Conservation (phyloP, 1,140 invertebrate species). For the Colletes gigas region DNA sequence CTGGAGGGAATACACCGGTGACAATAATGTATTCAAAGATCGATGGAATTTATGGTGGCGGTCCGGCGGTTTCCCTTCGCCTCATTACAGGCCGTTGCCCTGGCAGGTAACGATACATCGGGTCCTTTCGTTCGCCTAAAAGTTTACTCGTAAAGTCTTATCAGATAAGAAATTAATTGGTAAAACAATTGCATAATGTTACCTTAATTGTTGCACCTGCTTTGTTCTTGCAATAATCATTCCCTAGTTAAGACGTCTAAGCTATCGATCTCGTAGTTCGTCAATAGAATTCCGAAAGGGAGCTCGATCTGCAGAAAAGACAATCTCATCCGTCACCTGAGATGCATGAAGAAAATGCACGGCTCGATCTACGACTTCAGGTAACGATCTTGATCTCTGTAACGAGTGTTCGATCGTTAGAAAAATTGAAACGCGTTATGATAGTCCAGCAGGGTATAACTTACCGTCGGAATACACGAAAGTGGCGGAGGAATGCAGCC, state of each 20-base stretch:
- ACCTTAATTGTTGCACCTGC: too few relatives aligned
- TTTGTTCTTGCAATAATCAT: too few relatives aligned
- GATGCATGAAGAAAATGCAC: slow-evolving; percentile 91
- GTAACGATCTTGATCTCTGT: slow-evolving; percentile 75
- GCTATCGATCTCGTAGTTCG: slow-evolving; percentile 82
- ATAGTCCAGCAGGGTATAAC: slow-evolving; percentile 89
- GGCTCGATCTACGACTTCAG: slow-evolving; percentile 92
- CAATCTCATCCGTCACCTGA: slow-evolving; percentile 88
- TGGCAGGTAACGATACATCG: slow-evolving; percentile 85
- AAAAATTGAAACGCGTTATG: slow-evolving; percentile 45
- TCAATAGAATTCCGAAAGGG: slow-evolving; percentile 92
- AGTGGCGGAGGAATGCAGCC: slow-evolving; percentile 88
- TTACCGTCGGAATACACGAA: slow-evolving; percentile 92
- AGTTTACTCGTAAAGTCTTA: background rate
- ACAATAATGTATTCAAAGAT: slow-evolving; percentile 82
- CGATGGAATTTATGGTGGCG: slow-evolving; percentile 94
- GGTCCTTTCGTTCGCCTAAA: background rate
- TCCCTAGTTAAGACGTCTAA: background rate
- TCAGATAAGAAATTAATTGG: too few relatives aligned
- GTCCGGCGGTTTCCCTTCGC: slow-evolving; percentile 86
- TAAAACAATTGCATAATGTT: too few relatives aligned
- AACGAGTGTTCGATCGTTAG: slow-evolving; percentile 4
- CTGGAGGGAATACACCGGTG: slow-evolving; percentile 88
- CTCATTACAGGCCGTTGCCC: slow-evolving; percentile 86
- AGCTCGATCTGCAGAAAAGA: slow-evolving; percentile 92